phyloP scores from a whole-genome alignment of 2,113 vertebrate genomes.

The Nansenia antarctica region DNA sequence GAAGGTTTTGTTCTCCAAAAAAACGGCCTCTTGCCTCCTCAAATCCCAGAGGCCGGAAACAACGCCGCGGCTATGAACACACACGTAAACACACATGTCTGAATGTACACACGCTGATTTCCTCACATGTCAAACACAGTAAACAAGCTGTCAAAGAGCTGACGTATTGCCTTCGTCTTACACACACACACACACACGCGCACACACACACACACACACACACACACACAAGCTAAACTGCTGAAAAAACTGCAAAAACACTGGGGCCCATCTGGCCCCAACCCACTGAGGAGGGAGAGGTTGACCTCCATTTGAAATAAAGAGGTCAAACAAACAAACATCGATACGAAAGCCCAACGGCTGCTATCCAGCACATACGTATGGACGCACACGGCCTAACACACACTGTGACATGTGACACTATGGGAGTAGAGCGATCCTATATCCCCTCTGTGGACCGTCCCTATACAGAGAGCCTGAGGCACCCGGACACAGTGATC shows the following conservation, averaged over 20 bases:
- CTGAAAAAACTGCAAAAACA: not conserved
- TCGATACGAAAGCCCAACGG: too few relatives aligned
- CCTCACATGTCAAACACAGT: not conserved
- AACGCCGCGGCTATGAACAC: too few relatives aligned
- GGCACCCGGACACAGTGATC: too few relatives aligned
- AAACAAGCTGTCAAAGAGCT: not conserved
- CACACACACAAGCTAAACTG: too few relatives aligned
- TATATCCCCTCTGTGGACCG: too few relatives aligned
- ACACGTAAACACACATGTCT: not conserved
- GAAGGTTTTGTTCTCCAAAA: not conserved
- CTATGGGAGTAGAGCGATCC: not conserved
- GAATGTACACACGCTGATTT: not conserved
- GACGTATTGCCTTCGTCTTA: not conserved
- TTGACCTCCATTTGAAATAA: not conserved
- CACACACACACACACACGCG: not conserved
- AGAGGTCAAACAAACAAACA: not conserved
- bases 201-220: not conserved
- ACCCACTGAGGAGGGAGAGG: not conserved
- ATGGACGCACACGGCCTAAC: not conserved
- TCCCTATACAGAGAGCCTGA: too few relatives aligned
- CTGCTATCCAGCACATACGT: too few relatives aligned
- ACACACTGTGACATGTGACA: not conserved
- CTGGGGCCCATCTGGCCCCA: not conserved
- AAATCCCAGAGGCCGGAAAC: not conserved
- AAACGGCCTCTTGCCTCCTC: not conserved